phyloP scores from a whole-genome alignment of 2,888 invertebrate genomes.

The Acanthosepion esculentum region DNA sequence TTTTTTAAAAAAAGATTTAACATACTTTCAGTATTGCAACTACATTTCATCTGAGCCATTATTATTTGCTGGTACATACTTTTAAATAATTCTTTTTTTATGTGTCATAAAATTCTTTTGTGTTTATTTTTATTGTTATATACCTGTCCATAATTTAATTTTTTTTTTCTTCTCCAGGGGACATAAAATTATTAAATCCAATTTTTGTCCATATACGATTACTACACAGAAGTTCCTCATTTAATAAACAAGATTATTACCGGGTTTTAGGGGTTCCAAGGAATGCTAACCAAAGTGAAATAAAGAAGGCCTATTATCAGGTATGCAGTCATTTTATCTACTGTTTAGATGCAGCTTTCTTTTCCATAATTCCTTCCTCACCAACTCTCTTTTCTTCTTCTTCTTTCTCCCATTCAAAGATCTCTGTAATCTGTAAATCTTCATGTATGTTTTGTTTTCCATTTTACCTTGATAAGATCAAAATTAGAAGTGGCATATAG shows the following conservation, averaged over 20 bases:
- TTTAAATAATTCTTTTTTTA: neutral
- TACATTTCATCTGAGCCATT: neutral
- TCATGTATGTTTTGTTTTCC: no score
- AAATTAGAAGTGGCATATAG: no score
- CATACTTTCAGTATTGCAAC: neutral
- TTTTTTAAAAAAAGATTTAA: neutral
- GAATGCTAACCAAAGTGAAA: conserved; percentile 90
- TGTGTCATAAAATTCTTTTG: neutral
- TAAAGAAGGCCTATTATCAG: conserved; percentile 96
- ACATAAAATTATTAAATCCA: conserved; percentile 24
- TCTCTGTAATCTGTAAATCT: neutral
- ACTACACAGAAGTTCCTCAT: neutral
- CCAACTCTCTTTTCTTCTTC: neutral
- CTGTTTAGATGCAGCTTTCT: neutral
- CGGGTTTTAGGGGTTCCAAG: conserved; percentile 91
- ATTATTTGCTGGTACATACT: no score
- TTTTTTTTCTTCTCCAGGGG: neutral
- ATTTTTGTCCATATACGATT: neutral
- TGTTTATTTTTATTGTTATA: neutral
- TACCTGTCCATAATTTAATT: no score
- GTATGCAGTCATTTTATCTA: conserved; percentile 60
- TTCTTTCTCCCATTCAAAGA: neutral
- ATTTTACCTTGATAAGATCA: no score
- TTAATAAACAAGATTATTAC: conserved; percentile 84
- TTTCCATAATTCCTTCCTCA: neutral